Evolutionary conservation across 2,113 vertebrate genomes (phyloP).

Genomic region (Psammodynastes pulverulentus): DNA sequence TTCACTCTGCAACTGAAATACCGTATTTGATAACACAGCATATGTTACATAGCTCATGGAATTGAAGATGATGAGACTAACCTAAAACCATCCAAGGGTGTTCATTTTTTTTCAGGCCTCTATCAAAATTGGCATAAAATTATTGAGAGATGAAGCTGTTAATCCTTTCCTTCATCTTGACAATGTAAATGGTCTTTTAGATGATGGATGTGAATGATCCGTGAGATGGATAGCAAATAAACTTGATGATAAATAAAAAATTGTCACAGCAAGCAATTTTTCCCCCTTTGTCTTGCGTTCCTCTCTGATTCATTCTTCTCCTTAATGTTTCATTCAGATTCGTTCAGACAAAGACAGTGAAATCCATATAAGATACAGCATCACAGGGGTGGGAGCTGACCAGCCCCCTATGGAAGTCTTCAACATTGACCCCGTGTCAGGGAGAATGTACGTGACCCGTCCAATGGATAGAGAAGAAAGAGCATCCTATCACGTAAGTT

Average conservation of each 20-base stretch:
- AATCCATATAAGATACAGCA: slow-evolving; percentile 92
- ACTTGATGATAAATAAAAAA: background rate
- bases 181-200: background rate
- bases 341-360: slow-evolving; percentile 94
- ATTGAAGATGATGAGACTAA: background rate
- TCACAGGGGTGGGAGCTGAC: slow-evolving; percentile 91
- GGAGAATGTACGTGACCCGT: slow-evolving; percentile 94
- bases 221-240: background rate
- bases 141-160: slow-evolving; percentile 24
- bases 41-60: background rate
- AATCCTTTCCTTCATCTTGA: background rate
- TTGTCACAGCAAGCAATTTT: background rate
- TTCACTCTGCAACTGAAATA: background rate
- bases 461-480: slow-evolving; percentile 94
- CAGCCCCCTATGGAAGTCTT: slow-evolving; percentile 95
- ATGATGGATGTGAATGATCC: background rate
- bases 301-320: slow-evolving; percentile 15
- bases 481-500: slow-evolving; percentile 92
- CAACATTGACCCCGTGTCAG: slow-evolving; percentile 93
- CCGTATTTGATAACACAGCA: background rate
- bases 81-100: background rate
- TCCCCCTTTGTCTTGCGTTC: background rate
- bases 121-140: slow-evolving; percentile 35
- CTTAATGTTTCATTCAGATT: slow-evolving; percentile 75
- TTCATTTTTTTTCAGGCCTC: background rate